A percentile compares a stretch with the other conserved stretches of the same genome.
Evolutionary conservation across 2,797 vertebrate genomes (phyloP).

Genomic region (Notolabrus celidotus): DNA sequence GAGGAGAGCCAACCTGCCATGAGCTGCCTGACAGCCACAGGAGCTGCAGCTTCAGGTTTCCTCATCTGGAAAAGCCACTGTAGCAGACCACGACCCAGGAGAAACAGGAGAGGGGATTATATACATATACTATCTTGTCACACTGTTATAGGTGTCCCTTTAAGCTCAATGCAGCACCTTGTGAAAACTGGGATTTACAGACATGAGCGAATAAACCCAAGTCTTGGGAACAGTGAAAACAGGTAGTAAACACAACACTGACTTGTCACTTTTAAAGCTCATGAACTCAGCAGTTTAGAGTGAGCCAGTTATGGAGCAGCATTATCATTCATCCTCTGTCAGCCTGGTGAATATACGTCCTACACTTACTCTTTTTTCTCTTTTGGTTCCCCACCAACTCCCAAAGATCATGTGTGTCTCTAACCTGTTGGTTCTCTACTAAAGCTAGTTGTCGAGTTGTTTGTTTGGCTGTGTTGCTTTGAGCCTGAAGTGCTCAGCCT

Average conservation of each 20-base stretch:
- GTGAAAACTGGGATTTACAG: constrained; percentile 33
- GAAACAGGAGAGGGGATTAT: constrained; percentile 50
- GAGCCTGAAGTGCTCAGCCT: too few relatives aligned
- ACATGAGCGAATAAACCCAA: constrained; percentile 9
- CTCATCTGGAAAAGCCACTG: constrained; percentile 78
- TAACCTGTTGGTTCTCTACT: neutral
- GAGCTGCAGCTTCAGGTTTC: constrained; percentile 75
- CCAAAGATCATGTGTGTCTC: neutral
- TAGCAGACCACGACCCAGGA: constrained; percentile 42
- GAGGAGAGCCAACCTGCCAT: constrained; percentile 64
- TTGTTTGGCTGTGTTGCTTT: too few relatives aligned
- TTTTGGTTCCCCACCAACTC: neutral
- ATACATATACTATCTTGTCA: constrained; percentile 68
- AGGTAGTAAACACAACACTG: neutral
- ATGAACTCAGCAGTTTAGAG: neutral
- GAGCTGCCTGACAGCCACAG: constrained; percentile 68
- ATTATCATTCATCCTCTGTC: neutral
- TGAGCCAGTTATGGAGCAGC: neutral
- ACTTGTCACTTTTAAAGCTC: neutral
- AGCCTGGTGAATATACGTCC: neutral
- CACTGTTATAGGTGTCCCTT: constrained; percentile 47
- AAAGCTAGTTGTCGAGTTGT: too few relatives aligned
- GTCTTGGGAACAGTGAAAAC: neutral
- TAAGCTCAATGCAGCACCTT: constrained; percentile 30
- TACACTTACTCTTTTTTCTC: neutral